Evolutionary conservation across 30 jellyfish, hydroid and myxozoan genomes (phyloP).

Genomic region (Chironex yamaguchii): DNA sequence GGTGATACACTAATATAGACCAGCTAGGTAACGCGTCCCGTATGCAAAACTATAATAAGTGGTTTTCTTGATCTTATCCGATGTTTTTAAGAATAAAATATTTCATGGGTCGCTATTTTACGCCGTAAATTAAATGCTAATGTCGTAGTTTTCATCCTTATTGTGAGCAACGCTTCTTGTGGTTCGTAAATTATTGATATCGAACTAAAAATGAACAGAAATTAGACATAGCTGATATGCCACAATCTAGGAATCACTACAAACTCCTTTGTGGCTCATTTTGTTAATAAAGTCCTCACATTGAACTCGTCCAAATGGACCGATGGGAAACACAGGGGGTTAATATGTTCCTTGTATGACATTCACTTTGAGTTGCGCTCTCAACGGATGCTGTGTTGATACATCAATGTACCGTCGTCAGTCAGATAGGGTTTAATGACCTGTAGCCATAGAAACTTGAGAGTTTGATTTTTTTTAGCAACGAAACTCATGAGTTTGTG

Average conservation of each 20-base stretch:
- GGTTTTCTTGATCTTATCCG: constrained; percentile 1
- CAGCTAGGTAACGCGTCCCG: background rate
- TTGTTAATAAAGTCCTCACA: background rate
- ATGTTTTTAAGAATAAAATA: background rate
- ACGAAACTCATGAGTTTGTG: no score
- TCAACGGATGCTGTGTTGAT: no score
- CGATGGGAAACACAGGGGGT: background rate
- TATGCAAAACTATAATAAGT: background rate
- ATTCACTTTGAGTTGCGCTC: no score
- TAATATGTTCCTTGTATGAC: background rate
- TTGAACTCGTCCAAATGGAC: background rate
- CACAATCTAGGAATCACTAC: background rate
- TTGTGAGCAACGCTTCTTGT: constrained; percentile 1
- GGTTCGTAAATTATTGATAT: background rate
- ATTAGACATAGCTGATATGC: background rate
- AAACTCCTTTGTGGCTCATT: background rate
- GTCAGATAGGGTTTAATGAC: no score
- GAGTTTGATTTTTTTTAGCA: no score
- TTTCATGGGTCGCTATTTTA: background rate
- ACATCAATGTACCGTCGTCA: no score
- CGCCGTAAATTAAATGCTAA: background rate
- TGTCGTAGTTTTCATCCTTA: background rate
- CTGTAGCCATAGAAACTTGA: no score
- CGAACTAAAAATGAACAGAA: background rate
- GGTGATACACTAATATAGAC: background rate